These are phyloP conservation scores for Leptobrachium ailaonicum DNA, from an alignment of 2,113 vertebrate genomes.

Conservation along the genomic window DNA sequence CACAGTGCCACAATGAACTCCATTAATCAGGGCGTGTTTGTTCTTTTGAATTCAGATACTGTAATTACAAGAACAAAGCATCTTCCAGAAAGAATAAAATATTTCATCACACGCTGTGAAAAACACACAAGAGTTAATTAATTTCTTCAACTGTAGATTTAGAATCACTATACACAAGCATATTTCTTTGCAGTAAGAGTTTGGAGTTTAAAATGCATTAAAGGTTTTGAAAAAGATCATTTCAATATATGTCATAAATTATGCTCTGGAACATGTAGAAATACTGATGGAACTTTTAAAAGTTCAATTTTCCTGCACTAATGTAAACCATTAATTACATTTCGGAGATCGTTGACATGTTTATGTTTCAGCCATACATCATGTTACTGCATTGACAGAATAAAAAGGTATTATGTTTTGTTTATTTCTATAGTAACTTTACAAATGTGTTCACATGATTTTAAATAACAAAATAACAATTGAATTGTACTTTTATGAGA, in stretches of 20 bases:
- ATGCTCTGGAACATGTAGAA: slow-evolving; percentile 18
- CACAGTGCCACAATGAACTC: too few species aligned
- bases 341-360: slow-evolving; percentile 30
- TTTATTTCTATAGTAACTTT: slow-evolving; percentile 13
- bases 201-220: slow-evolving; percentile 42
- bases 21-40: slow-evolving; percentile 52
- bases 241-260: slow-evolving; percentile 37
- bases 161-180: slow-evolving; percentile 21
- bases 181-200: slow-evolving; percentile 44
- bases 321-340: slow-evolving; percentile 47
- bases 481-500: not conserved
- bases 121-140: slow-evolving; percentile 53
- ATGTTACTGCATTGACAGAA: slow-evolving; percentile 18
- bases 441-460: slow-evolving; percentile 3
- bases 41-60: slow-evolving; percentile 46
- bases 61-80: slow-evolving; percentile 51
- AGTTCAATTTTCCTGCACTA: slow-evolving; percentile 33
- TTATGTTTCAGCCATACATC: slow-evolving; percentile 36
- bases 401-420: slow-evolving; percentile 24
- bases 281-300: slow-evolving; percentile 31
- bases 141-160: slow-evolving; percentile 44
- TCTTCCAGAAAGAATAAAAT: slow-evolving; percentile 48
- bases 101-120: slow-evolving; percentile 28
- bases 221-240: slow-evolving; percentile 38
- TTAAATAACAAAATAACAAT: slow-evolving; percentile 3